Evolutionary conservation across 1,140 invertebrate genomes (phyloP).

Genomic region (Eubasilissa regina): DNA sequence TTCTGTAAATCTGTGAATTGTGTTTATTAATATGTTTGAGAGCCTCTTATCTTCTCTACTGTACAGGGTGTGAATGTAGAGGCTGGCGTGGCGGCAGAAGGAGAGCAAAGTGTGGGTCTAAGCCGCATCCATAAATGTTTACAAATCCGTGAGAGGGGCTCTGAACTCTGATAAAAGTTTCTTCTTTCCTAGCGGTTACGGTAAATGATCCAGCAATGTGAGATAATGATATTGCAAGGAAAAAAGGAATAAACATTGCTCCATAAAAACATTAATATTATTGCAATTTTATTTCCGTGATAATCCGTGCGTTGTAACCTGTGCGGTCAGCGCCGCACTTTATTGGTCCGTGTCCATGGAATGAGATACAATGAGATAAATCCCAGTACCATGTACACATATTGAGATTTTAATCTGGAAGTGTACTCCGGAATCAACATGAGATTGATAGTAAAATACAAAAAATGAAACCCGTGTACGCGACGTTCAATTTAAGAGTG

Average conservation of each 20-base stretch:
- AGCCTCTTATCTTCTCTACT: neutral
- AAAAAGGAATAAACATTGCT: slow-evolving; percentile 6
- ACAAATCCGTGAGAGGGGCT: slow-evolving; percentile 58
- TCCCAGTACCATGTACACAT: too few relatives aligned
- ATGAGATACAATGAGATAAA: too few relatives aligned
- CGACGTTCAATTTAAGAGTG: too few relatives aligned
- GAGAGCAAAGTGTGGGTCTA: slow-evolving; percentile 36
- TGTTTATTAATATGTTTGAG: neutral
- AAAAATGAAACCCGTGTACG: too few relatives aligned
- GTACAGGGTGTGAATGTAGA: neutral
- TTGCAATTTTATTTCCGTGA: too few relatives aligned
- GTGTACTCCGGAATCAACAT: too few relatives aligned
- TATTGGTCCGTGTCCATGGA: too few relatives aligned
- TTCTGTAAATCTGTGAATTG: too few relatives aligned
- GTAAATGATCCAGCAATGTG: slow-evolving; percentile 49
- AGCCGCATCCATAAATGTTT: slow-evolving; percentile 56
- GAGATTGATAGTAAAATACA: too few relatives aligned
- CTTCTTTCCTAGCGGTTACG: slow-evolving; percentile 28
- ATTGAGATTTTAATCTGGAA: too few relatives aligned
- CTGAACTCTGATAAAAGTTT: slow-evolving; percentile 59
- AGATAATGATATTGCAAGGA: slow-evolving; percentile 42
- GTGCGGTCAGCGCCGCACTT: too few relatives aligned
- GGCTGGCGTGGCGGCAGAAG: neutral
- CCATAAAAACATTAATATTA: neutral
- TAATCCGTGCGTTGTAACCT: too few relatives aligned